Conservation (phyloP, 2,113 vertebrate genomes). For the Eptesicus fuscus region DNA sequence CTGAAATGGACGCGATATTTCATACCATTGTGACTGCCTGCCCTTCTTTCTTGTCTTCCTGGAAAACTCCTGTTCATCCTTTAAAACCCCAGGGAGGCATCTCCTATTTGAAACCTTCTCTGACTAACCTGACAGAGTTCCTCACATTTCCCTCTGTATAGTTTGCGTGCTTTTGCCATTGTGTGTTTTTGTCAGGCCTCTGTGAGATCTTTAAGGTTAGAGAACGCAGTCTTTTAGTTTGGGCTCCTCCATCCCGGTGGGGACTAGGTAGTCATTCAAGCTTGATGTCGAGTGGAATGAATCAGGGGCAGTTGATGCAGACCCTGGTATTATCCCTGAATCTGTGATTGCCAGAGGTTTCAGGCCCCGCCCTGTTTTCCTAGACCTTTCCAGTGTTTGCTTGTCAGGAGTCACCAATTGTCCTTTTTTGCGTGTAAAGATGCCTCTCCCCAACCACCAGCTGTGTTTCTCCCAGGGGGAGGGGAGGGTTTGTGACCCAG, state of each 20-base stretch:
- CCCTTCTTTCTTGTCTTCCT: not conserved
- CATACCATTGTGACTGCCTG: not conserved
- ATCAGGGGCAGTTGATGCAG: not conserved
- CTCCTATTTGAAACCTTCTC: not conserved
- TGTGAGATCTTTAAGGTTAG: not conserved
- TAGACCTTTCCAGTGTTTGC: not conserved
- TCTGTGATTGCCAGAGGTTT: not conserved
- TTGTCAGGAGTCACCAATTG: not conserved
- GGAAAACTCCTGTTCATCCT: not conserved
- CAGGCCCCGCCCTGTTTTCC: not conserved
- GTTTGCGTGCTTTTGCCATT: not conserved
- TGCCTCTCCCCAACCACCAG: not conserved
- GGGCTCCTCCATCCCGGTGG: not conserved
- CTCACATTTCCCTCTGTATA: not conserved
- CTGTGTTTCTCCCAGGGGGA: not conserved
- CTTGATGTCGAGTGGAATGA: not conserved
- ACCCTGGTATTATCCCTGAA: not conserved
- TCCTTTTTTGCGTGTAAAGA: not conserved
- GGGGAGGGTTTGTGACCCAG: not conserved
- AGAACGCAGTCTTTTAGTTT: not conserved
- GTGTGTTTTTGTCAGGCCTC: not conserved
- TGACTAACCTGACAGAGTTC: not conserved
- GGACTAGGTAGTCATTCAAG: not conserved
- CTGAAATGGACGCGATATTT: not conserved
- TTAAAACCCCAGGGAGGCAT: not conserved